Base-by-base conservation (phyloP, 2,888 invertebrate genomes). In the Octonoba sinensis region DNA sequence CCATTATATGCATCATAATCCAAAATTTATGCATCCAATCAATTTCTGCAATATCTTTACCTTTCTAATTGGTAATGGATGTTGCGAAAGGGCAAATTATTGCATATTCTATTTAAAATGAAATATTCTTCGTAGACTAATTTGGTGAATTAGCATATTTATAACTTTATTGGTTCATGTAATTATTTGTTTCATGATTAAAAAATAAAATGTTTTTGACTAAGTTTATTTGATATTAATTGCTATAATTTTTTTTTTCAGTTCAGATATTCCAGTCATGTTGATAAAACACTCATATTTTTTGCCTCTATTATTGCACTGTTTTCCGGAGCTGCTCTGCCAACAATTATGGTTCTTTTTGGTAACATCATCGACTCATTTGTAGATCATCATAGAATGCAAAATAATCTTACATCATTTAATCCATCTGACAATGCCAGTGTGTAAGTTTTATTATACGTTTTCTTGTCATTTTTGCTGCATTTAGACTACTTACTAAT, bases 261-360 rank as follows among this genome's bases (percentile, higher is more conserved):
- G 82, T 82, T 82, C 72, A 75, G 82, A 66, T 82, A 82, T 62
- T 76, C 76, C 60, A 82, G 82, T 72, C 54, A 27, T 46, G 16
- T 72, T 27, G 82, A 82, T n/a, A 82, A 82, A 62, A 3, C 71
- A 3, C 56, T 82, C n/a, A 82, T 82, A 56, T 51, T 76, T 72
- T 60, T 76, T 59, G 82, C 44, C 3, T 62, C 54, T 27, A 66
- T 82, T 20, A 82, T 82, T 64, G 82, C 82, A 6, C 51, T 82
- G n/a, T 47, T 60, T 47, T 64, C 76, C 67, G 76, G 82, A n/a
- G 76, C 60, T 44, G 67, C 82, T 24, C 70, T 82, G 76, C 82
- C 82, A 18, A 54, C 65, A 18, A 76, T 76, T 15, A 76, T 82
- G 72, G 76, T 82, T 22, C 66, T 82, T 16, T 82, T 82, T 72